Conservation (phyloP, 2,797 vertebrate species). For the Pangasius krempfi region DNA sequence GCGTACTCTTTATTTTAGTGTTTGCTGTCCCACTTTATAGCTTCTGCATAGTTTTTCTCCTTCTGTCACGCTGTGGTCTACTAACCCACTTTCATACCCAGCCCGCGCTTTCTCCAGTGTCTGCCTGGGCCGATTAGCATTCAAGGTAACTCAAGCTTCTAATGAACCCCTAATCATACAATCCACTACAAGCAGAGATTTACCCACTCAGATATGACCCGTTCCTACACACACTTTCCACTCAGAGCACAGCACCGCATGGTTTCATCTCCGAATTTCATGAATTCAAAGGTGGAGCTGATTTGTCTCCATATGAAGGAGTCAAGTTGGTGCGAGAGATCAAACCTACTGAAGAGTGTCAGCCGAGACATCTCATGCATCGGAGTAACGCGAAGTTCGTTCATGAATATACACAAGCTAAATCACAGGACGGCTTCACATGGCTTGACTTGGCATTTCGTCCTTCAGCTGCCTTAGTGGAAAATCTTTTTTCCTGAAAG, state of each 20-base stretch:
- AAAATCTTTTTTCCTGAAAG: constrained; percentile 63
- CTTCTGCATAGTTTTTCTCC: constrained; percentile 37
- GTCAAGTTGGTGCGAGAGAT: constrained; percentile 59
- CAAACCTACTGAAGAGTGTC: constrained; percentile 64
- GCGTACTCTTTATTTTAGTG: constrained; percentile 47
- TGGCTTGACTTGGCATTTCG: constrained; percentile 73
- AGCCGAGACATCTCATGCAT: constrained; percentile 64
- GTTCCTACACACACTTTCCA: constrained; percentile 28
- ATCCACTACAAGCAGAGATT: constrained; percentile 42
- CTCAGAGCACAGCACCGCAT: constrained; percentile 17
- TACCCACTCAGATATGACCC: constrained; percentile 24
- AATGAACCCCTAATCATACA: constrained; percentile 70
- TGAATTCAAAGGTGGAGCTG: constrained; percentile 56
- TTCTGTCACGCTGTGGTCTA: constrained; percentile 66
- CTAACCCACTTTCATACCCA: constrained; percentile 79
- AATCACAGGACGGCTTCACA: constrained; percentile 67
- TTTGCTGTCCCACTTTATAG: constrained; percentile 49
- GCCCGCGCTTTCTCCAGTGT: constrained; percentile 73
- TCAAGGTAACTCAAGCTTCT: constrained; percentile 67
- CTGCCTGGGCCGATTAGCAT: constrained; percentile 72
- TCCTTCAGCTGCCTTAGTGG: constrained; percentile 70
- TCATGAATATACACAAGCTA: constrained; percentile 70
- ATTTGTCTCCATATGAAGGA: constrained; percentile 59
- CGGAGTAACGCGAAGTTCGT: constrained; percentile 58
- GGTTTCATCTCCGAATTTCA: constrained; percentile 54